phyloP scores from a whole-genome alignment of 2,797 vertebrate genomes.

The Sebastes iracundus region DNA sequence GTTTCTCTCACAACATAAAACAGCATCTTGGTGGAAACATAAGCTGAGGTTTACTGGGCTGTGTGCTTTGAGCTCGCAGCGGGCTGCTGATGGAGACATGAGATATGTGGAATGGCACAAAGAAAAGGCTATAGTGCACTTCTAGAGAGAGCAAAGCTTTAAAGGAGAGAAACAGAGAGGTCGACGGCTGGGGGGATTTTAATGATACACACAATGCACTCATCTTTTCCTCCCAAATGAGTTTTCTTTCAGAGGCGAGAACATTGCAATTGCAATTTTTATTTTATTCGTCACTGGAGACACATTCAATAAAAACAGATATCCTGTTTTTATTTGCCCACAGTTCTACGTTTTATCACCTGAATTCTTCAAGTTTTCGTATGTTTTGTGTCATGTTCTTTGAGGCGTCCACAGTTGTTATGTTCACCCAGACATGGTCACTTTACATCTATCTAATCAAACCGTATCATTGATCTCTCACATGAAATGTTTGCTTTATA shows the following conservation, averaged over 20 bases:
- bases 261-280: not conserved
- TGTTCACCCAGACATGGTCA: not conserved
- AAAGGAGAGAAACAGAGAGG: constrained; percentile 1
- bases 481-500: not conserved
- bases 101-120: constrained; percentile 27
- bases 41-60: constrained; percentile 4
- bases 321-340: not conserved
- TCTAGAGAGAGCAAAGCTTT: constrained; percentile 2
- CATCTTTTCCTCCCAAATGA: constrained; percentile 15
- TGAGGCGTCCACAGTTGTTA: not conserved
- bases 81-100: constrained; percentile 16
- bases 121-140: not conserved
- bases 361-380: not conserved
- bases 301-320: not conserved
- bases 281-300: constrained; percentile 18
- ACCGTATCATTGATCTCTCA: not conserved
- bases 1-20: constrained; percentile 8
- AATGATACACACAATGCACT: not conserved
- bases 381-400: not conserved
- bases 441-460: not conserved
- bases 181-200: not conserved
- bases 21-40: not conserved
- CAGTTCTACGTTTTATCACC: not conserved
- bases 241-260: constrained; percentile 9
- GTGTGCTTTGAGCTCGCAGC: constrained; percentile 8